phyloP scores from a whole-genome alignment of 1,140 invertebrate genomes.

The Tetraneura akinire region DNA sequence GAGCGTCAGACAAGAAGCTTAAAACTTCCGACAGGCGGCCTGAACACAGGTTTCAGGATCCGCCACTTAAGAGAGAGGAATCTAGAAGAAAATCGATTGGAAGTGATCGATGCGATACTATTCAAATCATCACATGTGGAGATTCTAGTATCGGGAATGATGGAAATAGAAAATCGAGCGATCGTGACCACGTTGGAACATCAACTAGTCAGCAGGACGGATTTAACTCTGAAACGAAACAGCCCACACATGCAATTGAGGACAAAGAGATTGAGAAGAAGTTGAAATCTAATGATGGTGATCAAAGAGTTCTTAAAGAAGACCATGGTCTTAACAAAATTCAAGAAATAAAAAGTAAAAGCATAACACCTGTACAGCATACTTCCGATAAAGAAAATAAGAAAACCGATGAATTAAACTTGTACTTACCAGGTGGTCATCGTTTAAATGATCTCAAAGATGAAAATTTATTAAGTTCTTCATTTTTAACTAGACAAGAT shows the following conservation, averaged over 20 bases:
- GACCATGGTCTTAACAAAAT: constrained; percentile 40
- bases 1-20: constrained; percentile 80
- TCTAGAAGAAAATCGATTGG: constrained; percentile 58
- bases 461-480: constrained; percentile 41
- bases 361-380: neutral
- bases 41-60: constrained; percentile 72
- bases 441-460: constrained; percentile 49
- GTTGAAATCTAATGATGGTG: constrained; percentile 39
- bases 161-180: constrained; percentile 53
- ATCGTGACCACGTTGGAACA: constrained; percentile 48
- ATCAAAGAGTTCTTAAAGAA: constrained; percentile 44
- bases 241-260: constrained; percentile 46
- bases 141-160: constrained; percentile 63
- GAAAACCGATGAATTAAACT: constrained; percentile 47
- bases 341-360: constrained; percentile 41
- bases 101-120: constrained; percentile 67
- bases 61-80: constrained; percentile 75
- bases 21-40: constrained; percentile 81
- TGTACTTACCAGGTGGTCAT: constrained; percentile 41
- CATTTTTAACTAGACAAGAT: constrained; percentile 48
- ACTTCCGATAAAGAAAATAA: constrained; percentile 50
- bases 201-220: constrained; percentile 40
- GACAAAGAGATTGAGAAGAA: constrained; percentile 49
- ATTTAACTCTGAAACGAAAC: constrained; percentile 39
- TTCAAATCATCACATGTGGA: constrained; percentile 63